Evolutionary conservation across 2,888 invertebrate genomes (phyloP), one percentile per base, ranked within the genome.

Genomic region (Penaeus monodon): DNA sequence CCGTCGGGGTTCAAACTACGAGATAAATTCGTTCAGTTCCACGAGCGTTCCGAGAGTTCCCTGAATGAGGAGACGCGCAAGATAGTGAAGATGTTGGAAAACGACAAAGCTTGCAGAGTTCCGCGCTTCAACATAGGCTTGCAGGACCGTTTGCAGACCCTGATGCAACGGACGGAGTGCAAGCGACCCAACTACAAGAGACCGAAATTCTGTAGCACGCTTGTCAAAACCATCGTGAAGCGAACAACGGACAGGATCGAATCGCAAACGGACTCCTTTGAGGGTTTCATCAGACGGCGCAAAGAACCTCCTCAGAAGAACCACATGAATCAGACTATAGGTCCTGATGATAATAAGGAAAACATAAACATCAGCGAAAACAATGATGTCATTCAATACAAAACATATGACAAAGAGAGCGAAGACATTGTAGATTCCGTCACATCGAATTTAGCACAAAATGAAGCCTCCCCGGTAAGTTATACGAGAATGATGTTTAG

Each of bases 61-160:
- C 57, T 87, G 78, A 76, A 44, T 14, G 86, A 87, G 49, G 86
- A 87, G 27, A 87, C 86, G 0, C 76, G 83, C 33, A 82, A 73
- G 79, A 87, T 87, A n/a, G 78, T 87, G 10, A 78, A 70, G 44
- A 87, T 83, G 83, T 57, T 87, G 64, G 73, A 68, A 33, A 87
- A 87, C 44, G 86, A 87, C 44, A 82, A 78, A 33, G 64, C 70
- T 0, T 87, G 79, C 64, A 87, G 49, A 38, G 73, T 87, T 27
- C 78, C 79, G 7, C 68, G 86, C 8, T 83, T 79, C 29, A 87
- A 80, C 44, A 24, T 87, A 29, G 83, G 83, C 14, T 79, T 87
- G 29, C 83, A 87, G 70, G 86, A 87, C 79, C 33, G 86, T 73
- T 57, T 87, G 20, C 49, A 68, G 14, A 87, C 64, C 63, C 44